A percentile compares a stretch with the other conserved stretches of the same genome.
phyloP scores from a whole-genome alignment of 1,140 invertebrate genomes.

The Batillaria attramentaria region DNA sequence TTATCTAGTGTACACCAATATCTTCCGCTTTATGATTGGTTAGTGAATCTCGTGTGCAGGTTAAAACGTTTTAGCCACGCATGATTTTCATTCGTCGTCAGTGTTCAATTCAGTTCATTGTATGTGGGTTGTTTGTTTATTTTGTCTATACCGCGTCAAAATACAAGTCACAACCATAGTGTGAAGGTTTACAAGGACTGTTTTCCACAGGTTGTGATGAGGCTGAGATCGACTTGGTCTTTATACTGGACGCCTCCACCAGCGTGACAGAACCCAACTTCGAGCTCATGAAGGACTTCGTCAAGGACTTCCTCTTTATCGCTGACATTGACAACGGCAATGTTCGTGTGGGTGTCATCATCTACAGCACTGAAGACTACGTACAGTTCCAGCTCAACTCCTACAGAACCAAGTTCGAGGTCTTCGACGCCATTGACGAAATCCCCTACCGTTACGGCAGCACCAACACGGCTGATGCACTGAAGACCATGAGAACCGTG shows the following conservation, averaged over 20 bases:
- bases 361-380: constrained; percentile 56
- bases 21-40: too few relatives aligned
- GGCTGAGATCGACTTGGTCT: constrained; percentile 53
- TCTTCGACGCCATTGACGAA: constrained; percentile 49
- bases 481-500: constrained; percentile 43
- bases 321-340: constrained; percentile 55
- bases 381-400: constrained; percentile 60
- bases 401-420: constrained; percentile 41
- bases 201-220: constrained; percentile 46
- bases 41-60: background rate
- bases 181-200: too few relatives aligned
- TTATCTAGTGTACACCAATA: too few relatives aligned
- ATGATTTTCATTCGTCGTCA: too few relatives aligned
- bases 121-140: too few relatives aligned
- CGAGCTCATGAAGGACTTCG: constrained; percentile 54
- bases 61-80: too few relatives aligned
- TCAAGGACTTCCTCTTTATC: constrained; percentile 54
- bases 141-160: too few relatives aligned
- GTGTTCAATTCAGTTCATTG: too few relatives aligned
- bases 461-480: constrained; percentile 59
- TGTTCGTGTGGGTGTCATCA: constrained; percentile 52
- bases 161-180: too few relatives aligned
- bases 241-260: constrained; percentile 60
- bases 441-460: constrained; percentile 58
- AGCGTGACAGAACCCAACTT: constrained; percentile 58